A percentile compares a stretch with the other conserved stretches of the same genome.
phyloP scores from a whole-genome alignment of 2,797 vertebrate species.

The Gouania willdenowi region DNA sequence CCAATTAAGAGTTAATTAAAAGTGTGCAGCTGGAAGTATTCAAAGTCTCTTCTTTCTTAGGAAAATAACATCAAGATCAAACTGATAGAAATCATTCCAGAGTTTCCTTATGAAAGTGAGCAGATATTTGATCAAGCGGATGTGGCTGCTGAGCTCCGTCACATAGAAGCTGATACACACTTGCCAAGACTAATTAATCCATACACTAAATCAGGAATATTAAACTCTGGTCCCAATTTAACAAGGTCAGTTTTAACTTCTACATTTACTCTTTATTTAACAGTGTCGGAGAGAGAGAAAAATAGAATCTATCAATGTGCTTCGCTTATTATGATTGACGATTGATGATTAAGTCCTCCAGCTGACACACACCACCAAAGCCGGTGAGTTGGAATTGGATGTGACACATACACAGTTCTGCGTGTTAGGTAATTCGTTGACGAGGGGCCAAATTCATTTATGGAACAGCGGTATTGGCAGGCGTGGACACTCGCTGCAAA shows the following conservation, averaged over 20 bases:
- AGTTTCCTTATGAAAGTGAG: constrained; percentile 54
- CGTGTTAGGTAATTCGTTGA: constrained; percentile 79
- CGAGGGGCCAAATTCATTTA: constrained; percentile 79
- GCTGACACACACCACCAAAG: constrained; percentile 75
- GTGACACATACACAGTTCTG: constrained; percentile 78
- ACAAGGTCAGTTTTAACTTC: constrained; percentile 73
- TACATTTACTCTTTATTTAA: constrained; percentile 74
- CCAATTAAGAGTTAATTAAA: constrained; percentile 72
- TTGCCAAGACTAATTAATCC: constrained; percentile 72
- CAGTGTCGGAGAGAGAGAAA: constrained; percentile 30
- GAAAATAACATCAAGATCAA: constrained; percentile 53
- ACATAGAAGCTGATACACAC: constrained; percentile 61
- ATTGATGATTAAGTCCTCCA: constrained; percentile 79
- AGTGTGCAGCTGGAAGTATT: constrained; percentile 56
- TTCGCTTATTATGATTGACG: constrained; percentile 77
- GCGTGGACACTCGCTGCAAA: constrained; percentile 75
- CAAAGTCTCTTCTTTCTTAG: constrained; percentile 47
- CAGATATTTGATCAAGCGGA: constrained; percentile 57
- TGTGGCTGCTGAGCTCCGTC: constrained; percentile 48
- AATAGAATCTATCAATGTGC: constrained; percentile 61
- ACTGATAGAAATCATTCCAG: constrained; percentile 66
- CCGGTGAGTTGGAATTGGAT: constrained; percentile 77
- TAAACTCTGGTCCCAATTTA: constrained; percentile 67
- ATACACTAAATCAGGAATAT: constrained; percentile 72
- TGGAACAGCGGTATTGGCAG: constrained; percentile 78